Evolutionary conservation across 2,797 vertebrate species (phyloP), one percentile per base, ranked within the genome.

Genomic region (Remorina albescens): DNA sequence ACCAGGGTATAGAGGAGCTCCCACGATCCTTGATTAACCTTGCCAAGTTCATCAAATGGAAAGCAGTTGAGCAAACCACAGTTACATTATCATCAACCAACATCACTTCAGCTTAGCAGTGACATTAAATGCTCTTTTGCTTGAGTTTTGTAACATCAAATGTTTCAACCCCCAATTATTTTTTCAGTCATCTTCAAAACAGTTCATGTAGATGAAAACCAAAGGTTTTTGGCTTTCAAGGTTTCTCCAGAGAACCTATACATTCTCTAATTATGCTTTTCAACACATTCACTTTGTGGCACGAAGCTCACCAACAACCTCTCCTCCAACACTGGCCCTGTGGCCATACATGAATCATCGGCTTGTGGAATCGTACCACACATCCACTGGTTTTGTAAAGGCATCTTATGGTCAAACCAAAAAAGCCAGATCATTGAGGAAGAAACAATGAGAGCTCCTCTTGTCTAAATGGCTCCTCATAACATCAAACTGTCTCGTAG

Each of bases 21-120:
- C 80, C 86, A 85, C 75, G 49, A 82, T 87, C 41, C 3, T 0
- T 30, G 41, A 56, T 63, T 37, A 66, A 65, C 63, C 32, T 25
- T 34, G 72, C 67, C 83, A 78, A 85, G 64, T 74, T 81, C 58
- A 81, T 83, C 76, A 76, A 37, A 30, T 75, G 79, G 75, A 87
- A 85, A 84, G 32, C 49, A 59, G 79, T 71, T 13, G 19, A 76
- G 64, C 62, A 68, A 70, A 84, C 82, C 71, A n/a, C 73, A 67
- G 56, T 44, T 44, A 70, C 66, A 76, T 39, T 41, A 54, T 63
- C 8, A 12, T 69, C 78, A 66, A 71, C 49, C 47, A 47, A 25
- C 30, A 63, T 55, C 32, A 5, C 37, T 57, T 56, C 25, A 18
- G 28, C 59, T 65, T 68, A 50, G 66, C 64, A 67, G 23, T n/a